phyloP scores from a whole-genome alignment of 2,797 vertebrate genomes.

The Peromyscus melanophrys region DNA sequence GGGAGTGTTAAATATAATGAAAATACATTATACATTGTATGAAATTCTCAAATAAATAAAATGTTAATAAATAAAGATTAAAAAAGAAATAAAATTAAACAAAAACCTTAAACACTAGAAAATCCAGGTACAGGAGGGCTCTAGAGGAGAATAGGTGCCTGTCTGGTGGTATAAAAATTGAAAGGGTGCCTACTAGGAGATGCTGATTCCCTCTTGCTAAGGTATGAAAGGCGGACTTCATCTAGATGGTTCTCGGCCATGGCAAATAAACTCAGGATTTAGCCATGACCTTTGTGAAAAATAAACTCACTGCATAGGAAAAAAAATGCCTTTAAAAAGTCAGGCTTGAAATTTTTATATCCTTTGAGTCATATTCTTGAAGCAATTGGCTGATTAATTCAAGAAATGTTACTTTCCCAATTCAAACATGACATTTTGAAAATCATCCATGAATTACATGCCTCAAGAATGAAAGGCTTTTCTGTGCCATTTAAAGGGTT shows the following conservation, averaged over 20 bases:
- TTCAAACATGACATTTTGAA: slow-evolving; percentile 84
- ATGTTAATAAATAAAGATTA: background rate
- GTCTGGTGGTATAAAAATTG: background rate
- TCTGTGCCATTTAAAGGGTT: slow-evolving; percentile 79
- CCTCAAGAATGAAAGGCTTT: slow-evolving; percentile 84
- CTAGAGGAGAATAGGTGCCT: background rate
- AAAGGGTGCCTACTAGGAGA: background rate
- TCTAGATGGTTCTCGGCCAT: slow-evolving; percentile 65
- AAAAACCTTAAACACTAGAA: background rate
- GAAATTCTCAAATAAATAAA: background rate
- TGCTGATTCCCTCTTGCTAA: slow-evolving; percentile 51
- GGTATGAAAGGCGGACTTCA: slow-evolving; percentile 69
- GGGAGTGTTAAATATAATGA: background rate
- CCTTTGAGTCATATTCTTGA: slow-evolving; percentile 83
- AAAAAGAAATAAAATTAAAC: background rate
- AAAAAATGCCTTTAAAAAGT: slow-evolving; percentile 77
- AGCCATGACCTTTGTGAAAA: slow-evolving; percentile 81
- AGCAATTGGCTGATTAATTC: slow-evolving; percentile 79
- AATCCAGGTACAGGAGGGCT: background rate
- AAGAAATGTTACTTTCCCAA: slow-evolving; percentile 84
- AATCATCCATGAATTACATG: slow-evolving; percentile 76
- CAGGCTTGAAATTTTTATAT: slow-evolving; percentile 82
- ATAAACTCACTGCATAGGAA: slow-evolving; percentile 77
- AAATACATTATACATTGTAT: background rate
- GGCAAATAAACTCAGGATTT: slow-evolving; percentile 77